Evolutionary conservation across 1,140 invertebrate genomes (phyloP).

Genomic region (Apolygus lucorum): DNA sequence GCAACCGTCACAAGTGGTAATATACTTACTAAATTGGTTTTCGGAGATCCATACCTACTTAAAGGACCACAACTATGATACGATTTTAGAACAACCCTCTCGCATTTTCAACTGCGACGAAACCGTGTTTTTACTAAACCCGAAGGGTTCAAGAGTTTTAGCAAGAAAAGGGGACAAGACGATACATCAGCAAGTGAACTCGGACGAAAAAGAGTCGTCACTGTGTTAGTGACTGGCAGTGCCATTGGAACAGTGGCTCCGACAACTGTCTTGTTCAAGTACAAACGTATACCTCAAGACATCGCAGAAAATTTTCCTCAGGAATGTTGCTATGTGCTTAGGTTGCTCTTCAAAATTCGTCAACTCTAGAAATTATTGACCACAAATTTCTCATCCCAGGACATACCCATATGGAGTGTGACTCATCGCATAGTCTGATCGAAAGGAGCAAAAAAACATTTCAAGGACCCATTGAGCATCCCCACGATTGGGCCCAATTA

Average conservation of each 20-base stretch:
- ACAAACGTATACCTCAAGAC: constrained; percentile 35
- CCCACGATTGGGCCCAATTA: too few species aligned
- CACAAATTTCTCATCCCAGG: too few species aligned
- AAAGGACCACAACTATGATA: constrained; percentile 26
- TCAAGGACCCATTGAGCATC: too few species aligned
- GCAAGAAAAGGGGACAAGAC: constrained; percentile 26
- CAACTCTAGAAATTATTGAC: too few species aligned
- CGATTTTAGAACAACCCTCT: constrained; percentile 29
- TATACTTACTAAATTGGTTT: constrained; percentile 38
- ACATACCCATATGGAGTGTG: too few species aligned
- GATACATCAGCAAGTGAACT: constrained; percentile 19
- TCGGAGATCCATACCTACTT: constrained; percentile 34
- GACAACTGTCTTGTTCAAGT: constrained; percentile 35
- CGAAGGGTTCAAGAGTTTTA: constrained; percentile 26
- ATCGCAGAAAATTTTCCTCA: constrained; percentile 34
- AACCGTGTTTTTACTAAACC: constrained; percentile 26
- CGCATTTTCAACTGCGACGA: constrained; percentile 33
- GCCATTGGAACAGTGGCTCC: constrained; percentile 25
- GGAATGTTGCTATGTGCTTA: too few species aligned
- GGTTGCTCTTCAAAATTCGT: too few species aligned
- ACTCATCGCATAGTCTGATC: too few species aligned
- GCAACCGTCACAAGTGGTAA: constrained; percentile 30
- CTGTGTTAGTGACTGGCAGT: constrained; percentile 26
- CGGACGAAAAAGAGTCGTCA: constrained; percentile 28
- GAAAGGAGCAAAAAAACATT: too few species aligned